Evolutionary conservation across 2,888 invertebrate species (phyloP).

Genomic region (Drosophila nr. medialis): DNA sequence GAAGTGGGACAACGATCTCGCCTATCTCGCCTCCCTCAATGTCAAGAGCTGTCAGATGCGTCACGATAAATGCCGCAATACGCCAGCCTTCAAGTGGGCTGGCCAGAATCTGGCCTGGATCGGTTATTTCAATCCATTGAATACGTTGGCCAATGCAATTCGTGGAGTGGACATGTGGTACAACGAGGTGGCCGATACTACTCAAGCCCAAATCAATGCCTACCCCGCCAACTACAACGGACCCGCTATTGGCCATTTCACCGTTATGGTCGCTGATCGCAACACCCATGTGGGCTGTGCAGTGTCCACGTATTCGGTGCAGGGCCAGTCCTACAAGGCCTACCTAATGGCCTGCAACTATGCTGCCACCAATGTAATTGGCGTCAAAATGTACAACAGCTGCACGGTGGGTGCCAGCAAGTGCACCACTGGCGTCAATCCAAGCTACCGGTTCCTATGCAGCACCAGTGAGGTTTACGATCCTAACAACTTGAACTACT

Average conservation of each 20-base stretch:
- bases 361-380: slow-evolving; percentile 69
- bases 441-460: slow-evolving; percentile 57
- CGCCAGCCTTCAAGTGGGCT: slow-evolving; percentile 61
- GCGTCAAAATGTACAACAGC: slow-evolving; percentile 55
- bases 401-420: slow-evolving; percentile 56
- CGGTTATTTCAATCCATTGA: slow-evolving; percentile 42
- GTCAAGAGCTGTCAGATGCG: slow-evolving; percentile 66
- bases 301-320: slow-evolving; percentile 41
- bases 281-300: slow-evolving; percentile 76
- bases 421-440: slow-evolving; percentile 70
- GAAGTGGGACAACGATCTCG: slow-evolving; percentile 72
- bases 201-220: slow-evolving; percentile 46
- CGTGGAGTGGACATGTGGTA: slow-evolving; percentile 69
- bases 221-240: slow-evolving; percentile 65
- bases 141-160: not conserved
- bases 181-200: slow-evolving; percentile 52
- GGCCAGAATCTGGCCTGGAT: slow-evolving; percentile 77
- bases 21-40: slow-evolving; percentile 70
- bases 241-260: slow-evolving; percentile 74
- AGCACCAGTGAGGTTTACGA: slow-evolving; percentile 54
- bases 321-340: slow-evolving; percentile 48
- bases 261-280: slow-evolving; percentile 73
- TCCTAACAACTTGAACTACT: slow-evolving; percentile 65
- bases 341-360: slow-evolving; percentile 77
- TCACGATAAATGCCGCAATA: slow-evolving; percentile 76